Evolutionary conservation across 2,888 invertebrate genomes (phyloP), one percentile per base, ranked within the genome.

Genomic region (Encarsia formosa): DNA sequence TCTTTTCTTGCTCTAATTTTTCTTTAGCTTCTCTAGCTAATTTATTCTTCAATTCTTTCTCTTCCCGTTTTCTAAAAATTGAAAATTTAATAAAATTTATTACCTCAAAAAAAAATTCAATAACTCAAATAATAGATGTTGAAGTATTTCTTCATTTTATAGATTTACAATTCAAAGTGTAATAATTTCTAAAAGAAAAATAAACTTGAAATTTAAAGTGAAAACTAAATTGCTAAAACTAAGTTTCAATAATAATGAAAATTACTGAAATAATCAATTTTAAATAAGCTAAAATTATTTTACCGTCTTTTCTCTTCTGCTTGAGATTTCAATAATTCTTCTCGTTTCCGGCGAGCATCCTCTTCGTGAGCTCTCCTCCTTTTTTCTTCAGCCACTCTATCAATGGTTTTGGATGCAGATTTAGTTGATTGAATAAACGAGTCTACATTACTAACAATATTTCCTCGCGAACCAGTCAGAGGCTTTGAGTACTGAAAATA

Each of bases 1-100:
- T 72, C 59, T 75, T 77, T 54, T 78, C 77, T 57, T 64, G 55
- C 22, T 71, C 69, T 68, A 75, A 74, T 49, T 75, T 78, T 64
- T 80, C 78, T 58, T 70, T 72, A 2, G 78, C 67, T 6, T 78
- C 79, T 2, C 69, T 57, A 0, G 77, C 77, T 3, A 78, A 73
- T 0, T 75, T 79, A 0, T 80, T 81, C 2, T 80, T 81, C 71
- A 39, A 75, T 76, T 79, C 80, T 73, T 81, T 81, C 58, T 81
- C 78, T 62, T 81, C 80, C 2, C 82, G 75, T 55, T 69, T 75
- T 49, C 74, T 74, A 23, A 50, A 47, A 41, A 38, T 35, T n/a
- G 26, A 3, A 8, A 49, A 31, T 4, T 4, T n/a, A 3, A 31
- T 4, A 31, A n/a, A 6, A 32, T 42, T 13, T 19, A 31, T 45